Percentiles rank a stretch among this genome's conserved stretches.
Conservation (phyloP, 1,140 invertebrate genomes). For the Drosophila kikkawai region DNA sequence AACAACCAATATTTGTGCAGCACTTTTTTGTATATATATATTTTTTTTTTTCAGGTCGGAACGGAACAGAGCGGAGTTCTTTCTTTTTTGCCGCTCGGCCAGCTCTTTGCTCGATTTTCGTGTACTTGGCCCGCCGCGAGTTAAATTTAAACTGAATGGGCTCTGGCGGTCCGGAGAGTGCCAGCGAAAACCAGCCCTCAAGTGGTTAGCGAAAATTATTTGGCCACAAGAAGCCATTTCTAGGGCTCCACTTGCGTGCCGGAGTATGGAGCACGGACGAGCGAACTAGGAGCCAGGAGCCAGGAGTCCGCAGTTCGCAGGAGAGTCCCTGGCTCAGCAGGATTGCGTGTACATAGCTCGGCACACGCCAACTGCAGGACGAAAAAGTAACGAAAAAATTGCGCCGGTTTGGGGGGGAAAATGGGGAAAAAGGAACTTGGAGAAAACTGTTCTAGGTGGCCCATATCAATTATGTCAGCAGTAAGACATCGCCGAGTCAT, state of each 20-base stretch:
- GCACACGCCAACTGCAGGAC: constrained; percentile 58
- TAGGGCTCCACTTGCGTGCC: constrained; percentile 39
- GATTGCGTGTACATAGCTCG: constrained; percentile 57
- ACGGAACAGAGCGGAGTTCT: constrained; percentile 10
- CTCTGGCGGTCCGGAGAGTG: constrained; percentile 32
- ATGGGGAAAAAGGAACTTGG: constrained; percentile 16
- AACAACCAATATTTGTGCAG: constrained; percentile 72
- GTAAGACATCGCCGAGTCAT: constrained; percentile 58
- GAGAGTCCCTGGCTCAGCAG: constrained; percentile 34
- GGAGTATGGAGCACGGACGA: constrained; percentile 11
- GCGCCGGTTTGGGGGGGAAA: neutral
- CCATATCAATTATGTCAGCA: constrained; percentile 83
- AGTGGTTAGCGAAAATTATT: constrained; percentile 36
- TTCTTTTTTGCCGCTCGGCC: constrained; percentile 28
- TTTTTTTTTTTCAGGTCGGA: neutral
- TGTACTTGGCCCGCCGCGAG: constrained; percentile 71
- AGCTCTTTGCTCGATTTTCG: constrained; percentile 29
- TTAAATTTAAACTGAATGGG: constrained; percentile 80
- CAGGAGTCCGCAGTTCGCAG: neutral
- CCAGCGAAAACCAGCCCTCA: constrained; percentile 22
- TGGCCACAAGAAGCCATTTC: constrained; percentile 40
- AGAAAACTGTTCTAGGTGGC: constrained; percentile 49
- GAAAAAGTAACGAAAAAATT: constrained; percentile 11
- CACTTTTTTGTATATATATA: constrained; percentile 37
- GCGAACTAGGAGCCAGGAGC: constrained; percentile 1